Base-by-base conservation (phyloP, 64 coral and sea anemone genomes). In the Porites australiensis region DNA sequence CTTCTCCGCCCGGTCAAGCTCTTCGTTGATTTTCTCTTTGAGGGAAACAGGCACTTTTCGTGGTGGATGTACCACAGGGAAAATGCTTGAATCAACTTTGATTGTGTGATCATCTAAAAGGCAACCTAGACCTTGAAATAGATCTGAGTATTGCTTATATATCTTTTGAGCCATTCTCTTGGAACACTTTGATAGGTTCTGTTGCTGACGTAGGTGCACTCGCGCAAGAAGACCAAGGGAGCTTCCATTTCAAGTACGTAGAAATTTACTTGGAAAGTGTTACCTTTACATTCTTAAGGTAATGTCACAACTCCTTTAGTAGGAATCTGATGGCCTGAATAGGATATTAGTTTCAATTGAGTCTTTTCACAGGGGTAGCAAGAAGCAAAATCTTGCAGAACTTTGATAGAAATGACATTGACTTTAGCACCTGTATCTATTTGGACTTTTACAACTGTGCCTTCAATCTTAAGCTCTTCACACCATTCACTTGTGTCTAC, bases 91-190 rank as follows among this genome's bases (percentile, higher is more conserved):
- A 27, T 78, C 87, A 14, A 89, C 7, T 8, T 60, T 44, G 71
- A 89, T 89, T 43, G 52, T 44, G 47, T 89, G 71, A 61, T 89
- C 72, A 23, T 72, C 87, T 6, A 55, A 72, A 15, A 89, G 57
- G 22, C 87, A 88, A 10, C 70, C 87, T 8, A 88, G 87, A 8
- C 87, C 87, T 76, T 75, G 11, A 22, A 77, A 88, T 43, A 88
- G 45, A 77, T 89, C 58, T 12, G 87, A 27, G 55, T 89, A 89
- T 15, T 89, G 53, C 23, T 72, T 0, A 13, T 75, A 37, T 3
- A 76, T 78, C 5, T 75, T 64, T 64, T 13, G 62, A 64, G 6
- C 62, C 62, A 3, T 64, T 10, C 3, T 13, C 16, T 52, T 77
- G n/a, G 49, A 21, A 51, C 43, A 63, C 48, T 86, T n/a, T 85